phyloP scores from a whole-genome alignment of 2,888 invertebrate genomes.

The Scaptomyza cyrtandrae region DNA sequence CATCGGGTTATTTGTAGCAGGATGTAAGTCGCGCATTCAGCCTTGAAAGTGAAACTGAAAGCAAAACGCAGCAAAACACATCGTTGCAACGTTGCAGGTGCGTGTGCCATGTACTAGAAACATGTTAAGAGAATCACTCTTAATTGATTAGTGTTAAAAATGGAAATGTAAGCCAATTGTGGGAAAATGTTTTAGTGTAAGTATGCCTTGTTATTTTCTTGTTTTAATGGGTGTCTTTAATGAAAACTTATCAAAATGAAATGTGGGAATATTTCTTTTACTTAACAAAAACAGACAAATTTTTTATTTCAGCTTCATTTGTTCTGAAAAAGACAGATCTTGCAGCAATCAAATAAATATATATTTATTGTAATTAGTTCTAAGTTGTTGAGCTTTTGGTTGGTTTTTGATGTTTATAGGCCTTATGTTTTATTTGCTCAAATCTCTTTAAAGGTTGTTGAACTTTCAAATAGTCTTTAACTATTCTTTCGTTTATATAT shows the following conservation, averaged over 20 bases:
- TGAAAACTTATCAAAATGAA: background rate
- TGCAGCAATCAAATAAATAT: too few species aligned
- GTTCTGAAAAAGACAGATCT: too few species aligned
- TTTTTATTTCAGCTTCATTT: too few species aligned
- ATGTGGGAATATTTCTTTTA: background rate
- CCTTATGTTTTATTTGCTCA: background rate
- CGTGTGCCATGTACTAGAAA: slow-evolving; percentile 3
- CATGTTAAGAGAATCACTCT: background rate
- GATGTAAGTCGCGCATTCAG: slow-evolving; percentile 52
- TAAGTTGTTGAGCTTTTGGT: too few species aligned
- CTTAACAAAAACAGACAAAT: background rate
- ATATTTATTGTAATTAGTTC: too few species aligned
- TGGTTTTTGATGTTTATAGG: background rate
- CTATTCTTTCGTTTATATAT: background rate
- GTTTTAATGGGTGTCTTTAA: background rate
- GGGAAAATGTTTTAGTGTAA: background rate
- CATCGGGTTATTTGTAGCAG: slow-evolving; percentile 64
- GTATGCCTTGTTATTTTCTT: background rate
- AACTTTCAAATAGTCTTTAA: slow-evolving; percentile 19
- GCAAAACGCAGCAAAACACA: slow-evolving; percentile 29
- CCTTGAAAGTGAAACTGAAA: slow-evolving; percentile 59
- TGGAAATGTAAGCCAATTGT: background rate
- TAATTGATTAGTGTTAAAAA: background rate
- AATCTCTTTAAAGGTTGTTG: slow-evolving; percentile 18
- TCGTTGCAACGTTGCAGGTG: slow-evolving; percentile 5